A percentile compares a stretch with the other conserved stretches of the same genome.
These are phyloP conservation scores for Netelia virgata DNA, from an alignment of 2,888 invertebrate species.

Conservation along the genomic window DNA sequence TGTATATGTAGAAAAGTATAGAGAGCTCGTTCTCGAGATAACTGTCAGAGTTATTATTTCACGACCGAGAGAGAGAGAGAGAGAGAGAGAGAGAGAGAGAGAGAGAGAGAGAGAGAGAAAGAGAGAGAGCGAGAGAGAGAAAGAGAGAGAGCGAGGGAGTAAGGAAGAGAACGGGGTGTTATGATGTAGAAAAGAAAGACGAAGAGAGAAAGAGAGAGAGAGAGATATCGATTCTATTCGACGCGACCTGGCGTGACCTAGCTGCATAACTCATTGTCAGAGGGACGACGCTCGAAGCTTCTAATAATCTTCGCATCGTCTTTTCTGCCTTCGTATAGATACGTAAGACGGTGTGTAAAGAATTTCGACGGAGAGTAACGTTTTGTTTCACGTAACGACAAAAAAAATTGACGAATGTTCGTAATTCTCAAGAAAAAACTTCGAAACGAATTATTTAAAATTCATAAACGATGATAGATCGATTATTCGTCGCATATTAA, in stretches of 20 bases:
- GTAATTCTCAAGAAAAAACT: too few relatives aligned
- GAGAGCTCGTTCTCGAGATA: constrained; percentile 36
- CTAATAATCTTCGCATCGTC: constrained; percentile 71
- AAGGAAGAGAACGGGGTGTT: not conserved
- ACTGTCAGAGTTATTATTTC: constrained; percentile 57
- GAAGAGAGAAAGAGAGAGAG: constrained; percentile 48
- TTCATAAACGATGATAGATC: too few relatives aligned
- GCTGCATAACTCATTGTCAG: constrained; percentile 78
- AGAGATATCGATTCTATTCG: constrained; percentile 79
- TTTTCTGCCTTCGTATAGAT: constrained; percentile 35
- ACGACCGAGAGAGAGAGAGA: constrained; percentile 17
- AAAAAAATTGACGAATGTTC: too few relatives aligned
- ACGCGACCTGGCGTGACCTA: constrained; percentile 79
- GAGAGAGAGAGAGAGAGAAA: too few relatives aligned
- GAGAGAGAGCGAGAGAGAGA: constrained; percentile 42
- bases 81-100: too few relatives aligned
- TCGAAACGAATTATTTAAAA: too few relatives aligned
- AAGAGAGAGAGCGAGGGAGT: constrained; percentile 28
- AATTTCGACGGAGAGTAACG: constrained; percentile 40
- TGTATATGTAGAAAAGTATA: not conserved
- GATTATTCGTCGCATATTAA: not conserved
- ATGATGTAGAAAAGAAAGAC: constrained; percentile 4
- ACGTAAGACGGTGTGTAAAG: too few relatives aligned
- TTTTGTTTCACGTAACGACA: too few relatives aligned
- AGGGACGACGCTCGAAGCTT: constrained; percentile 67